Evolutionary conservation across 2,113 vertebrate species (phyloP).

Genomic region (Erpornis zantholeuca): DNA sequence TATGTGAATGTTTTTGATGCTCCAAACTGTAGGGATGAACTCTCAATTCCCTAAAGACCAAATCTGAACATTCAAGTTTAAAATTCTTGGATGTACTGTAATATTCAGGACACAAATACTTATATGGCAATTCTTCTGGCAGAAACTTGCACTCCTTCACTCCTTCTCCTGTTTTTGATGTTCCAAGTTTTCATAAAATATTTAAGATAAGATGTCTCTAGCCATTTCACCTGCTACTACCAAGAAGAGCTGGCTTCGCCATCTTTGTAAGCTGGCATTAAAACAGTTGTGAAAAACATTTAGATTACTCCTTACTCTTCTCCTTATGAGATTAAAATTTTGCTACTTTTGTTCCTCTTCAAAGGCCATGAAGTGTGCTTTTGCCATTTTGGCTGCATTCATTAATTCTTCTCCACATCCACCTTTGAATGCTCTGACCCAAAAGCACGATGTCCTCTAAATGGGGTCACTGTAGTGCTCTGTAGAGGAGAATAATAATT

Average conservation of each 20-base stretch:
- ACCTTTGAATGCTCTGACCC: not conserved
- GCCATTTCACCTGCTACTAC: not conserved
- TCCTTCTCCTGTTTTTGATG: not conserved
- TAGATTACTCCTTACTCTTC: not conserved
- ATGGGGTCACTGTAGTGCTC: not conserved
- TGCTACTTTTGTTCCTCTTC: not conserved
- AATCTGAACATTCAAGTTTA: not conserved
- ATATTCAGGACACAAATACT: not conserved
- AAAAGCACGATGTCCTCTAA: not conserved
- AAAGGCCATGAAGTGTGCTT: not conserved
- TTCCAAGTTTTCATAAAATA: not conserved
- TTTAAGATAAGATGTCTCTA: not conserved
- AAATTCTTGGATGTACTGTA: not conserved
- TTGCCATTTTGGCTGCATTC: not conserved
- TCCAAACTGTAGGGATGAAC: not conserved
- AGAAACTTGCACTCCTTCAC: not conserved
- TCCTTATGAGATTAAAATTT: not conserved
- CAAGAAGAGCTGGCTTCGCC: not conserved
- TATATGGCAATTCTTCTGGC: not conserved
- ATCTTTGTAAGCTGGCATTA: not conserved
- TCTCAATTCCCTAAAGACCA: not conserved
- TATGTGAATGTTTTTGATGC: not conserved
- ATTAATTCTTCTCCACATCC: not conserved
- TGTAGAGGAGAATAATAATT: not conserved
- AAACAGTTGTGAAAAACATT: not conserved